These are phyloP conservation scores for Apodemus sylvaticus DNA, from an alignment of 2,113 vertebrate species.

Conservation along the genomic window DNA sequence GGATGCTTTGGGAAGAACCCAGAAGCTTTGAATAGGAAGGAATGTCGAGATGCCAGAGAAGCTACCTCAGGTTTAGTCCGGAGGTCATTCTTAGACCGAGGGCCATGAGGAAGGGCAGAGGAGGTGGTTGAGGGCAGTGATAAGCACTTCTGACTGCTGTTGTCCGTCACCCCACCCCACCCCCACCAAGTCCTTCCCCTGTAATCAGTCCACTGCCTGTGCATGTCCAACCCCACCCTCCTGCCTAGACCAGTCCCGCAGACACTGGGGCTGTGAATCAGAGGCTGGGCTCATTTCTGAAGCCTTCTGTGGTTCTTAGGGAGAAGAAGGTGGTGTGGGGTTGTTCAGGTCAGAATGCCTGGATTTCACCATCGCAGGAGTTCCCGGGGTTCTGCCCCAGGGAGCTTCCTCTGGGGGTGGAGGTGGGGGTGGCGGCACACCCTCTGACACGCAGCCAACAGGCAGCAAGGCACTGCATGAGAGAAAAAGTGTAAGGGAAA, in stretches of 20 bases:
- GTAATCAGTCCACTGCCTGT: conserved; percentile 23
- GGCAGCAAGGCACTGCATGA: not conserved
- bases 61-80: not conserved
- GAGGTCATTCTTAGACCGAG: conserved; percentile 14
- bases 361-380: not conserved
- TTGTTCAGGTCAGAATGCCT: not conserved
- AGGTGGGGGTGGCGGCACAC: not conserved
- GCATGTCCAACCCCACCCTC: conserved; percentile 40
- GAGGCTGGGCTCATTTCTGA: not conserved
- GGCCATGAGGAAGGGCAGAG: not conserved
- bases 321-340: not conserved
- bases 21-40: not conserved
- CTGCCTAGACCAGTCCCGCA: conserved; percentile 61
- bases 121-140: not conserved
- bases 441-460: not conserved
- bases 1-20: not conserved
- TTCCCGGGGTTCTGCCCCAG: not conserved
- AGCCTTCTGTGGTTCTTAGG: not conserved
- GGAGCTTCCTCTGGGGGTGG: not conserved
- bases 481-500: not conserved
- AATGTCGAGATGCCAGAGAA: not conserved
- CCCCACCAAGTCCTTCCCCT: not conserved
- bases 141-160: not conserved
- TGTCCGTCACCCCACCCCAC: not conserved
- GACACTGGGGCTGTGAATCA: conserved; percentile 31